phyloP scores from a whole-genome alignment of 1,140 invertebrate species.

The Nebria ingens region DNA sequence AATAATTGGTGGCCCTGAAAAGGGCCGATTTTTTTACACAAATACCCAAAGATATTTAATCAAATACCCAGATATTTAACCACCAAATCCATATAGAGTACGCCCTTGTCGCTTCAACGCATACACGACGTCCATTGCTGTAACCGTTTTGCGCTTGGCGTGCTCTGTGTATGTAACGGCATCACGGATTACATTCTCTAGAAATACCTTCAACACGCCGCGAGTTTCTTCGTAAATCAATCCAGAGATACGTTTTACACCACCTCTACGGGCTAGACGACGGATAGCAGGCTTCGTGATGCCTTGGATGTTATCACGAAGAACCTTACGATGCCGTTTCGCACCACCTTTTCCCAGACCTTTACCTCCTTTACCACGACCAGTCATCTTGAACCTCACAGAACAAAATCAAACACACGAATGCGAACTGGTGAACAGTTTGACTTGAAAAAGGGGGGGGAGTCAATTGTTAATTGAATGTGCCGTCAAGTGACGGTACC shows the following conservation, averaged over 20 bases:
- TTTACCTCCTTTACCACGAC: conserved; percentile 55
- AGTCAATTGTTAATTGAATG: too few species aligned
- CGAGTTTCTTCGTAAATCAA: conserved; percentile 48
- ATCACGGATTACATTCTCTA: conserved; percentile 70
- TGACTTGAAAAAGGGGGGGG: too few species aligned
- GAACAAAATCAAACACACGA: too few species aligned
- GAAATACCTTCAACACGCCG: conserved; percentile 59
- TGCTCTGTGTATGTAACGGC: conserved; percentile 71
- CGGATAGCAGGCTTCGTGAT: conserved; percentile 43
- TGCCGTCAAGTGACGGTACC: too few species aligned
- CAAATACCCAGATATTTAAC: too few species aligned
- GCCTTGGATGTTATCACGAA: conserved; percentile 64
- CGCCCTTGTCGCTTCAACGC: conserved; percentile 73
- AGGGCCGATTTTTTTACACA: not conserved
- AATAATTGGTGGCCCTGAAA: not conserved
- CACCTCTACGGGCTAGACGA: conserved; percentile 56
- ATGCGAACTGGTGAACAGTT: too few species aligned
- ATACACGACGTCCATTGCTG: conserved; percentile 77
- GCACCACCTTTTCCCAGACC: conserved; percentile 57
- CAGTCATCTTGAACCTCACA: conserved; percentile 43
- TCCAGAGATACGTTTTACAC: conserved; percentile 57
- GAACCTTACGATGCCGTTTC: conserved; percentile 55
- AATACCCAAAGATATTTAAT: too few species aligned
- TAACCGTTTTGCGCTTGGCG: conserved; percentile 69
- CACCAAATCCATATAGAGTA: conserved; percentile 53